These are phyloP conservation scores for Frieseomelitta varia DNA, from an alignment of 1,140 invertebrate species.

Conservation along the genomic window DNA sequence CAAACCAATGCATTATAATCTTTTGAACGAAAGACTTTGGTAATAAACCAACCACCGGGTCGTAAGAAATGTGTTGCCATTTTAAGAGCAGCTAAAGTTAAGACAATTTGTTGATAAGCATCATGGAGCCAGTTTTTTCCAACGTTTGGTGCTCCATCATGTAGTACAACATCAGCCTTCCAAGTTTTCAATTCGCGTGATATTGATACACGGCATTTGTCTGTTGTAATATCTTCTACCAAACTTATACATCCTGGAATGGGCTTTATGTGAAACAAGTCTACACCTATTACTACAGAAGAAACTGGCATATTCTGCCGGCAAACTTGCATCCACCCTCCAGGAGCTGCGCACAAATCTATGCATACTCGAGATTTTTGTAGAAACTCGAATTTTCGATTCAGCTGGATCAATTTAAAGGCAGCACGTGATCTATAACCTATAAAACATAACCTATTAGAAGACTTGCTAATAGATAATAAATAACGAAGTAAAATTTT, in stretches of 20 bases:
- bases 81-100: slow-evolving; percentile 96
- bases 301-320: slow-evolving; percentile 99
- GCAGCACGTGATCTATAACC: slow-evolving; percentile 98
- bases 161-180: slow-evolving; percentile 97
- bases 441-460: slow-evolving; percentile 78
- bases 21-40: slow-evolving; percentile 99
- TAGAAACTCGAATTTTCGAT: slow-evolving; percentile 98
- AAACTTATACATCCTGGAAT: slow-evolving; percentile 95
- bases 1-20: slow-evolving; percentile 98
- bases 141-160: slow-evolving; percentile 99
- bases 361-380: slow-evolving; percentile 97
- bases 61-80: slow-evolving; percentile 96
- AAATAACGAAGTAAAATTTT: slow-evolving; percentile 9
- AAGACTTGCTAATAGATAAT: neutral
- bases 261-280: slow-evolving; percentile 97
- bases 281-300: slow-evolving; percentile 96
- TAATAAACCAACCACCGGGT: slow-evolving; percentile 98
- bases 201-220: slow-evolving; percentile 91
- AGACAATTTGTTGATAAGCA: slow-evolving; percentile 95
- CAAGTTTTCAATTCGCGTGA: slow-evolving; percentile 94
- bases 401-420: slow-evolving; percentile 99
- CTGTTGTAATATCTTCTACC: slow-evolving; percentile 98
- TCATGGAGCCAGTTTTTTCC: slow-evolving; percentile 99
- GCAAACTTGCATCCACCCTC: slow-evolving; percentile 99
- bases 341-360: slow-evolving; percentile 99